A percentile compares a stretch with the other conserved stretches of the same genome.
These are phyloP conservation scores for Cantharis rufa DNA, from an alignment of 2,888 invertebrate species.

Conservation along the genomic window DNA sequence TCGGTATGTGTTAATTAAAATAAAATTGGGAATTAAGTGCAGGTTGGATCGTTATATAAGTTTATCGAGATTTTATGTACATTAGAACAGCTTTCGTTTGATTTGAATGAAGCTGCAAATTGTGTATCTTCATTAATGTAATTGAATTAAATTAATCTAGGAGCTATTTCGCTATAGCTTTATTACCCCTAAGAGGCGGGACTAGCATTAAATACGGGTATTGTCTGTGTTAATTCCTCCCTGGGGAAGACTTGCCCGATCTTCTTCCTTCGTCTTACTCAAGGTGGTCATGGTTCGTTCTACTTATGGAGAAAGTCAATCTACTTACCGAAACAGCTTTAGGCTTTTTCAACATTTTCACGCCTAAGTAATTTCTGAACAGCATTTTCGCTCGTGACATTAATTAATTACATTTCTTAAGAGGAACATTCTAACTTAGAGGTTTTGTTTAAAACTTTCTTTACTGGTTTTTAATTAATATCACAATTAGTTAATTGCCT, in stretches of 20 bases:
- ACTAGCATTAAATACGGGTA: slow-evolving; percentile 51
- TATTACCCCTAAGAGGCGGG: slow-evolving; percentile 48
- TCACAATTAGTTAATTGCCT: slow-evolving; percentile 35
- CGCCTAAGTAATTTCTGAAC: slow-evolving; percentile 47
- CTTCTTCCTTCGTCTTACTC: slow-evolving; percentile 39
- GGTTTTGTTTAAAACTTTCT: slow-evolving; percentile 26
- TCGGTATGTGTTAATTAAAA: neutral
- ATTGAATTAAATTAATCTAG: slow-evolving; percentile 62
- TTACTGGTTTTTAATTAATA: slow-evolving; percentile 25
- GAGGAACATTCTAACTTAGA: slow-evolving; percentile 36
- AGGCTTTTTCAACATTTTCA: slow-evolving; percentile 38
- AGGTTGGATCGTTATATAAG: neutral
- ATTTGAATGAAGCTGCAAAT: slow-evolving; percentile 49
- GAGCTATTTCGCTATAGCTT: slow-evolving; percentile 52
- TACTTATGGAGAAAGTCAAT: slow-evolving; percentile 31
- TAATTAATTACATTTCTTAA: slow-evolving; percentile 50
- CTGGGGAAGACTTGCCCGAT: slow-evolving; percentile 49
- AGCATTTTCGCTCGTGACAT: slow-evolving; percentile 41
- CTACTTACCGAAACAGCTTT: slow-evolving; percentile 30
- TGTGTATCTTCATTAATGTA: slow-evolving; percentile 62
- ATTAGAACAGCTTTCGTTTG: slow-evolving; percentile 36
- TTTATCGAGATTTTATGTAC: neutral
- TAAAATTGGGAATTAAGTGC: neutral
- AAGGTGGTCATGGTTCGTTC: slow-evolving; percentile 32
- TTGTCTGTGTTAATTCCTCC: slow-evolving; percentile 54